Evolutionary conservation across 2,113 vertebrate species (phyloP), one percentile per base, ranked within the genome.

Genomic region (Petaurus breviceps): DNA sequence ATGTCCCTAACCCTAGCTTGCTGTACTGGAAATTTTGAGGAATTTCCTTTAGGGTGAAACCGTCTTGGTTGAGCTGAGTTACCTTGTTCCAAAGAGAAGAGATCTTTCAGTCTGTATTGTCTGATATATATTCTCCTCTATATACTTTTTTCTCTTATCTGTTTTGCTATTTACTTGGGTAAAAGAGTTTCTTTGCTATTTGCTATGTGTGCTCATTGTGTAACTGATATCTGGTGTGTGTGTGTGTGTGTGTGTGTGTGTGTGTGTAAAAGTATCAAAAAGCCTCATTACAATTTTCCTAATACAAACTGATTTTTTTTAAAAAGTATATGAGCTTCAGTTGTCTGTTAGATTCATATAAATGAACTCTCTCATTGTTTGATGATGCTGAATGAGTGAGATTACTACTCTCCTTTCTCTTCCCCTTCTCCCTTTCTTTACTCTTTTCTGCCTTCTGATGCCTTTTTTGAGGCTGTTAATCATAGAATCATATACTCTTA

Each of bases 401-500:
- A 23, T 6, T 92, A 1, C 0, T 43, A 24, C 25, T 93, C 49
- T 68, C 26, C 37, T 46, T 55, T 25, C 89, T 50, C 52, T 16
- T 22, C 3, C 28, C 90, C 1, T 31, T 31, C 37, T 50, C 43
- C 31, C 2, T 16, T 10, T 9, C 4, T 2, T 10, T 0, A 19
- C 12, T 28, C 11, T 50, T 50, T 50, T 2, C 23, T 37, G 19
- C 31, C 16, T n/a, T 51, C 46, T 92, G 91, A 90, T 31, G 19
- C 49, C 25, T 90, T 61, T 28, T 61, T 61, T 19, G 10, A 61
- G 57, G 1, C 10, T 31, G 11, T 26, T 14, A 91, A 93, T 6
- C 91, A 93, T 93, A 55, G 90, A 91, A 51, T 90, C 91, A 93
- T 92, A 52, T 2, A 47, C 51, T 61, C 68, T 51, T 89, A 28